Percentiles rank a stretch among this genome's conserved stretches.
phyloP scores from a whole-genome alignment of 1,140 invertebrate species.

The Diorhabda elongata region DNA sequence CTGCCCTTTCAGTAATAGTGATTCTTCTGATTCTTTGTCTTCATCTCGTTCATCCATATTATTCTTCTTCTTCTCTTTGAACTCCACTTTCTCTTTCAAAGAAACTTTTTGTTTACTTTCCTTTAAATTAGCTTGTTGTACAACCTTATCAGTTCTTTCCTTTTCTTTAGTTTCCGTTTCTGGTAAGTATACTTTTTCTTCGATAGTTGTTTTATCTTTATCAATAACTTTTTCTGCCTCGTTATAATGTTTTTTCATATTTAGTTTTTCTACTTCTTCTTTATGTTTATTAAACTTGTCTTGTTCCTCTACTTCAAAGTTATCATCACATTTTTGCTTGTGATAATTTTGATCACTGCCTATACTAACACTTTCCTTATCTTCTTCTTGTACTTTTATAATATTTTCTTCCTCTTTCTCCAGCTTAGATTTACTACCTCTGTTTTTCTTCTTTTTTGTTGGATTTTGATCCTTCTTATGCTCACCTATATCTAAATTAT shows the following conservation, averaged over 20 bases:
- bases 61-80: not conserved
- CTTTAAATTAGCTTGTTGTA: not conserved
- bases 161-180: not conserved
- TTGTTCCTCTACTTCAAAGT: too few relatives aligned
- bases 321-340: too few relatives aligned
- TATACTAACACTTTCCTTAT: not conserved
- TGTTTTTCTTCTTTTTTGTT: too few relatives aligned
- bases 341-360: too few relatives aligned
- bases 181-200: not conserved
- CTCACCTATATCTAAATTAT: too few relatives aligned
- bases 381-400: not conserved
- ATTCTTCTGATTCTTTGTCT: not conserved
- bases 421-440: too few relatives aligned
- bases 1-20: not conserved
- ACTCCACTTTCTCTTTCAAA: not conserved
- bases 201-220: not conserved
- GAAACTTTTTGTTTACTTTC: not conserved
- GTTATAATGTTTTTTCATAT: not conserved
- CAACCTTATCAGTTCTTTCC: not conserved
- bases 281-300: not conserved
- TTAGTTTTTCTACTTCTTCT: not conserved
- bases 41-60: not conserved
- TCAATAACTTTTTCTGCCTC: not conserved
- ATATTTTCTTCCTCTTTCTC: too few relatives aligned
- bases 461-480: too few relatives aligned